Evolutionary conservation across 2,888 invertebrate genomes (phyloP).

Genomic region (Lasioglossum lativentre): DNA sequence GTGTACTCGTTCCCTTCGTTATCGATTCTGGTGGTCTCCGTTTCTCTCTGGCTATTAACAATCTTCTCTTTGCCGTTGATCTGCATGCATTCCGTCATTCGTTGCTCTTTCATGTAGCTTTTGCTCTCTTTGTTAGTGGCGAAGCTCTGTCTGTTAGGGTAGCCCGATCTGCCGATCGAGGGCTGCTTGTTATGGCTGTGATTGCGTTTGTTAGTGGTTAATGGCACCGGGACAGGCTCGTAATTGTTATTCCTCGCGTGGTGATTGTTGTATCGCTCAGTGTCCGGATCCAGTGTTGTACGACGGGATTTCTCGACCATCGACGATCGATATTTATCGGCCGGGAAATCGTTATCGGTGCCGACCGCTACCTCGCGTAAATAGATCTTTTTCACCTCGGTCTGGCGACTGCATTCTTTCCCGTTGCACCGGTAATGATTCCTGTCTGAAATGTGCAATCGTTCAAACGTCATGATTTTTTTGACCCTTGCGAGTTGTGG

Average conservation of each 20-base stretch:
- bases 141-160: slow-evolving; percentile 52
- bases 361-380: slow-evolving; percentile 82
- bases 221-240: slow-evolving; percentile 19
- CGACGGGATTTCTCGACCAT: slow-evolving; percentile 74
- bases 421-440: slow-evolving; percentile 58
- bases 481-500: no score
- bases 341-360: slow-evolving; percentile 76
- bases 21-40: slow-evolving; percentile 15
- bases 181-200: slow-evolving; percentile 57
- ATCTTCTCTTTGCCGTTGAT: slow-evolving; percentile 45
- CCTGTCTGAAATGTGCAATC: slow-evolving; percentile 54
- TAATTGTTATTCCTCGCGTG: slow-evolving; percentile 70
- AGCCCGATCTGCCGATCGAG: slow-evolving; percentile 49
- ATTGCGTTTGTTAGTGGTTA: slow-evolving; percentile 64
- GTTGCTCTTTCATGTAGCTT: slow-evolving; percentile 77
- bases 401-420: slow-evolving; percentile 61
- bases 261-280: slow-evolving; percentile 59
- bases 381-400: slow-evolving; percentile 80
- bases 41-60: slow-evolving; percentile 38
- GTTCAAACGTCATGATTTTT: not conserved
- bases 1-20: slow-evolving; percentile 79
- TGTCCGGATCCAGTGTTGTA: slow-evolving; percentile 67
- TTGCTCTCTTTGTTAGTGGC: slow-evolving; percentile 55
- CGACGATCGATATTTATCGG: slow-evolving; percentile 57
- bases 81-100: slow-evolving; percentile 75